Evolutionary conservation across 2,888 invertebrate species (phyloP).

Genomic region (Caenorhabditis sp.): DNA sequence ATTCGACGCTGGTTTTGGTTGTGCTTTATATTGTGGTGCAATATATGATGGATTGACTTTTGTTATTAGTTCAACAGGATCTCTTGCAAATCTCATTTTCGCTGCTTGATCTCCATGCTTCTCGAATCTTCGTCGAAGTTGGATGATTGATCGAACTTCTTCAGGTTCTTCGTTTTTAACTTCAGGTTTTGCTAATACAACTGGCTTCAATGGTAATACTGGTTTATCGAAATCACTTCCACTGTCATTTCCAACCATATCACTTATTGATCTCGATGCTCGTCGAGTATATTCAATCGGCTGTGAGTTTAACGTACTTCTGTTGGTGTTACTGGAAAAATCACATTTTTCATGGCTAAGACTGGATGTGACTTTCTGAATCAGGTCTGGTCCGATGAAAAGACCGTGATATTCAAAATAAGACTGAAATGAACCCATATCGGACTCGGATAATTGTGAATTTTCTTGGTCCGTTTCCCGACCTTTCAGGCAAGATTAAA

Average conservation of each 20-base stretch:
- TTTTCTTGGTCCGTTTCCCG: too few species aligned
- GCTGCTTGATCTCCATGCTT: slow-evolving; percentile 28
- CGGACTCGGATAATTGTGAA: too few species aligned
- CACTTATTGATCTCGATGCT: slow-evolving; percentile 35
- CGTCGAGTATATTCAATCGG: slow-evolving; percentile 13
- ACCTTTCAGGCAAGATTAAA: too few species aligned
- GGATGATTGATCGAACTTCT: slow-evolving; percentile 16
- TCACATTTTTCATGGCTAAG: too few species aligned
- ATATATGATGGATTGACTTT: slow-evolving; percentile 26
- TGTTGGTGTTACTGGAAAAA: slow-evolving; percentile 4
- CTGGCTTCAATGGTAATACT: not conserved
- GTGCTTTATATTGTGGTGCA: slow-evolving; percentile 20
- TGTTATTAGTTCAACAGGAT: slow-evolving; percentile 29
- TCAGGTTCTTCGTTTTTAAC: slow-evolving; percentile 6
- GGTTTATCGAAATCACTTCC: not conserved
- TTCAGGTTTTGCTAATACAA: not conserved
- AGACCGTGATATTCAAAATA: too few species aligned
- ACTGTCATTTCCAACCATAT: slow-evolving; percentile 20
- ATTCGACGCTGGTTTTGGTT: not conserved
- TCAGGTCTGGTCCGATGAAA: too few species aligned
- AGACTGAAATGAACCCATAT: too few species aligned
- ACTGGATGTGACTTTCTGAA: too few species aligned
- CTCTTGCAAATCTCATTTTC: slow-evolving; percentile 41
- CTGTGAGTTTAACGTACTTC: slow-evolving; percentile 4
- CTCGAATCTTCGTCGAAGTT: slow-evolving; percentile 34